phyloP scores from a whole-genome alignment of 1,140 invertebrate genomes.

The Drosophila truncata region DNA sequence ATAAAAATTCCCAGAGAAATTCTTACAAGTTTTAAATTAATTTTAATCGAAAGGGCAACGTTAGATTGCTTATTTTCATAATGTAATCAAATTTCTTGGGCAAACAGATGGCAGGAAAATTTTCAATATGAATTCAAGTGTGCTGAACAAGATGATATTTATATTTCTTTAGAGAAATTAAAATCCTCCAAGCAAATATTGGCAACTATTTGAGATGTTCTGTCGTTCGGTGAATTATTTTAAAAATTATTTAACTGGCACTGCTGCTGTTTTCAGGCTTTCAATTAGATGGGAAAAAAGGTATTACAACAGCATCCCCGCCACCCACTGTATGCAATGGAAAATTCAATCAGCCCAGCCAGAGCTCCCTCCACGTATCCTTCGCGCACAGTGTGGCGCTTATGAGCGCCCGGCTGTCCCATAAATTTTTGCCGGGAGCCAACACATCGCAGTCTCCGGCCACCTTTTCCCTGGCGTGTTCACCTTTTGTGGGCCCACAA shows the following conservation, averaged over 20 bases:
- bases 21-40: background rate
- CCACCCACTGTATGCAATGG: conserved; percentile 44
- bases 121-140: background rate
- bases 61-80: background rate
- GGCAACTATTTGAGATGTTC: background rate
- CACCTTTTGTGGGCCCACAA: conserved; percentile 61
- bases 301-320: conserved; percentile 19
- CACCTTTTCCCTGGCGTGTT: conserved; percentile 20
- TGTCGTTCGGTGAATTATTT: conserved; percentile 31
- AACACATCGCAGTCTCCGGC: conserved; percentile 8
- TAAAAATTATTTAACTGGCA: conserved; percentile 1
- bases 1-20: background rate
- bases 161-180: background rate
- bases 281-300: conserved; percentile 47
- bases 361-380: conserved; percentile 15
- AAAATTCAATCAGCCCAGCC: conserved; percentile 70
- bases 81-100: background rate
- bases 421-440: conserved; percentile 59
- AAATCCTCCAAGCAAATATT: background rate
- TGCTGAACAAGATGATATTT: background rate
- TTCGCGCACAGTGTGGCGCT: conserved; percentile 47
- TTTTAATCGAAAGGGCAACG: background rate
- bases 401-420: conserved; percentile 67
- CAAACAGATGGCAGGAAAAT: conserved; percentile 4
- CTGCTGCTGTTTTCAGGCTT: conserved; percentile 7